Base-by-base conservation (phyloP, 2,797 vertebrate genomes). In the Syngnathus acus region DNA sequence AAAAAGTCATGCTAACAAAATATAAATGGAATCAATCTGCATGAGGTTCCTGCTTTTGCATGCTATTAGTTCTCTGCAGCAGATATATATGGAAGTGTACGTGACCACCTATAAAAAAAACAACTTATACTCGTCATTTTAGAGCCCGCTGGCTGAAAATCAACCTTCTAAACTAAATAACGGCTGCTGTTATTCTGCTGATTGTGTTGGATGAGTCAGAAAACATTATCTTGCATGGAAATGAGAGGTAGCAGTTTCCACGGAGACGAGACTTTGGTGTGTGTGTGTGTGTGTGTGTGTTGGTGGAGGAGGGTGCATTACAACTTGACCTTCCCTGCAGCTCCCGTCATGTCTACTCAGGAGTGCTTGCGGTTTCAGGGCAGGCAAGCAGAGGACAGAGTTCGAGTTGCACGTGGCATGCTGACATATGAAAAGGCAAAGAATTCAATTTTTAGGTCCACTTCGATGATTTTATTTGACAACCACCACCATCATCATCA, bases 11-110 rank as follows among this genome's bases (percentile, higher is more conserved):
- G 64, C 66, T 48, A 59, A 19, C 70, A 78, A 3, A 72, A 84
- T 82, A 78, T 77, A 80, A 78, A 81, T 76, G 62, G 74, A 63
- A 74, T 67, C 75, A 65, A 74, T 84, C 77, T 73, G 69, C 67
- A 72, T 83, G 61, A 73, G 64, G 62, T 77, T 66, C 62, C 64
- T 68, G 69, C 68, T 21, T 2, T 9, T 69, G 78, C 69, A 70
- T 70, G 74, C 68, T 73, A 62, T 0, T 63, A 50, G 62, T 63
- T 40, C 64, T 1, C 72, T 64, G 67, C 66, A 62, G 70, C 75
- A 64, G 69, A 71, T 70, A 67, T 72, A 54, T 65, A 66, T 69
- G 21, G 59, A 62, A 68, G 26, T 38, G 48, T 59, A 62, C 19
- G 45, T 9, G 48, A n/a, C 39, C 54, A 9, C 60, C 19, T 50